These are phyloP conservation scores for Oscheius onirici DNA, from an alignment of 2,888 invertebrate genomes.

Conservation along the genomic window DNA sequence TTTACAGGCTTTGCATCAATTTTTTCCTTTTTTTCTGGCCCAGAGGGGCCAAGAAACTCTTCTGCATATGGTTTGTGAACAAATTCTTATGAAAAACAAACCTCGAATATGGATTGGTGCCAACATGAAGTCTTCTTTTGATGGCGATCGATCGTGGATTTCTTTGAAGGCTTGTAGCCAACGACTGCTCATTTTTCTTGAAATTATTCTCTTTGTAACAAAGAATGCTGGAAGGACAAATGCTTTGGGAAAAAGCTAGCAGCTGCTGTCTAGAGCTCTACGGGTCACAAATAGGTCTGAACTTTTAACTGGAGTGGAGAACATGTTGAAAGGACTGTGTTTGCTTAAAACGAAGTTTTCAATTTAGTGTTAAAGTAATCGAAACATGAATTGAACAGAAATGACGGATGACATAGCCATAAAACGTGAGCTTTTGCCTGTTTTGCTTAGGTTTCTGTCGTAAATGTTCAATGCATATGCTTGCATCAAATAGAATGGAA, in stretches of 20 bases:
- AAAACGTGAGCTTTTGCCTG: no score
- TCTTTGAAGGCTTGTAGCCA: slow-evolving; percentile 56
- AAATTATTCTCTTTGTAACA: background rate
- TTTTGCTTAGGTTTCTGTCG: no score
- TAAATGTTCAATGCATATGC: no score
- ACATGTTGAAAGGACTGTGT: no score
- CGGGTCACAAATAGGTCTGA: no score
- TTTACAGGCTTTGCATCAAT: background rate
- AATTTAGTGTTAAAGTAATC: no score
- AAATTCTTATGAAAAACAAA: background rate
- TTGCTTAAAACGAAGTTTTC: no score
- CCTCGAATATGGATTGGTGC: slow-evolving; percentile 48
- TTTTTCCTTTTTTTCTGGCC: background rate
- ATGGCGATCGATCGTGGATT: slow-evolving; percentile 57
- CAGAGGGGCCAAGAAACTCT: background rate
- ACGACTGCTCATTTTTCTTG: slow-evolving; percentile 12
- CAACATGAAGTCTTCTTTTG: slow-evolving; percentile 41
- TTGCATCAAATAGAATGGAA: no score
- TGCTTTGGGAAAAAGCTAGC: background rate
- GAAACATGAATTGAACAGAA: no score
- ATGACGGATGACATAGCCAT: no score
- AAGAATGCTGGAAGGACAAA: no score
- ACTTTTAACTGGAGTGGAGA: no score
- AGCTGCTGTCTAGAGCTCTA: background rate
- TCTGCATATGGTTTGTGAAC: background rate